Percentiles rank a stretch among this genome's conserved stretches.
These are phyloP conservation scores for Platalea minor DNA, from an alignment of 2,797 vertebrate genomes.

Conservation along the genomic window DNA sequence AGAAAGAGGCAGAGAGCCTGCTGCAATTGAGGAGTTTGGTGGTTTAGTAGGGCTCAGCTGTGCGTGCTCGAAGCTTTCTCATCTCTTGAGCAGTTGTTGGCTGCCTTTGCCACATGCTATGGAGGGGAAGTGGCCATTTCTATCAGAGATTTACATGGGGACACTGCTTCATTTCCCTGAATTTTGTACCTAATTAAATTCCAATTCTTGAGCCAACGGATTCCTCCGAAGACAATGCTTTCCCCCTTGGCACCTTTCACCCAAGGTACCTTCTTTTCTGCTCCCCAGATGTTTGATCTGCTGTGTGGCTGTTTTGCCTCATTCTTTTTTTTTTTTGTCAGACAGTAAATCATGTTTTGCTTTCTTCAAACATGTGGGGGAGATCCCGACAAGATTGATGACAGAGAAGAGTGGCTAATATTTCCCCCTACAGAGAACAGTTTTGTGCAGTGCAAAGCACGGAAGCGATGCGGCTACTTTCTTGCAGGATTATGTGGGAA, in stretches of 20 bases:
- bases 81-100: not conserved
- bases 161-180: not conserved
- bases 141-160: not conserved
- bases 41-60: not conserved
- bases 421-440: not conserved
- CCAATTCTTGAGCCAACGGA: not conserved
- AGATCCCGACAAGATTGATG: not conserved
- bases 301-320: not conserved
- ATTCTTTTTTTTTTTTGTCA: not conserved
- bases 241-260: not conserved
- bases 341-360: not conserved
- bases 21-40: not conserved
- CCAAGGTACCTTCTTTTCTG: not conserved
- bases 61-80: not conserved
- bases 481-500: not conserved
- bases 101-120: not conserved
- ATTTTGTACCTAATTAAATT: not conserved
- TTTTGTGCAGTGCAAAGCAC: not conserved
- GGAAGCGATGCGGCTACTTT: not conserved
- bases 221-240: not conserved
- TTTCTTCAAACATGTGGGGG: conserved; percentile 10
- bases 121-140: not conserved
- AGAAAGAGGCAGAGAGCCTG: not conserved
- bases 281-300: not conserved
- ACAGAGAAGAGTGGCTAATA: not conserved